Conservation (phyloP, 1,140 invertebrate species). For the Drosophila pseudoananassae region DNA sequence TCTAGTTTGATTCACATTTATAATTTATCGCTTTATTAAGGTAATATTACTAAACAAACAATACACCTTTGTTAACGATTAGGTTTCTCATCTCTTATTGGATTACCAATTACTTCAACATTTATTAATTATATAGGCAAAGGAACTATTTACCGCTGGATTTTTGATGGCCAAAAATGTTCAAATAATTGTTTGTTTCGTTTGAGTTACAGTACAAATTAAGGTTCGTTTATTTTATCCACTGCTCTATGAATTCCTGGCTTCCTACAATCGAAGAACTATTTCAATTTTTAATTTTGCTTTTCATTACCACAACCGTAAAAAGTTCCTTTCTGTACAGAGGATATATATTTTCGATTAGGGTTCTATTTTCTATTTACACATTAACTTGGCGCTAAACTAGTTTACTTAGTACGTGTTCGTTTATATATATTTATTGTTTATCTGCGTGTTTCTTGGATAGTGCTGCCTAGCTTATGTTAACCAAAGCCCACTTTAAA, state of each 20-base stretch:
- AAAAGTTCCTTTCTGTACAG: constrained; percentile 77
- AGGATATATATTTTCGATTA: constrained; percentile 8
- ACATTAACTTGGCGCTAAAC: constrained; percentile 3
- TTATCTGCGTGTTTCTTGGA: not conserved
- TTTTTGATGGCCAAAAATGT: constrained; percentile 83
- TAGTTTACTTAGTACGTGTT: not conserved
- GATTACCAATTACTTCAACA: constrained; percentile 35
- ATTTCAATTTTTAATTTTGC: constrained; percentile 66
- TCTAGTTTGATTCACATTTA: not conserved
- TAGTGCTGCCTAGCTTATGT: not conserved
- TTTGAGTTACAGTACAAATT: constrained; percentile 25
- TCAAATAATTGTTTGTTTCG: constrained; percentile 55
- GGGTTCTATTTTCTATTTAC: constrained; percentile 43
- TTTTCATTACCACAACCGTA: constrained; percentile 73
- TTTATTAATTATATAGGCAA: constrained; percentile 66
- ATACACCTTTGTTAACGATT: constrained; percentile 4
- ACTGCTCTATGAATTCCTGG: constrained; percentile 18
- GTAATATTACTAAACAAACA: not conserved
- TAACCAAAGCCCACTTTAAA: constrained; percentile 29
- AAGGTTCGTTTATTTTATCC: constrained; percentile 20
- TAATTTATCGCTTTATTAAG: not conserved
- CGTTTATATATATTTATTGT: constrained; percentile 1
- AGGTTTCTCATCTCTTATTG: constrained; percentile 23
- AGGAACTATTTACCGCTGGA: constrained; percentile 82
- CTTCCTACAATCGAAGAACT: constrained; percentile 56